Percentiles rank a stretch among this genome's conserved stretches.
Conservation (phyloP, 2,888 invertebrate genomes). For the Phorcus lineatus region DNA sequence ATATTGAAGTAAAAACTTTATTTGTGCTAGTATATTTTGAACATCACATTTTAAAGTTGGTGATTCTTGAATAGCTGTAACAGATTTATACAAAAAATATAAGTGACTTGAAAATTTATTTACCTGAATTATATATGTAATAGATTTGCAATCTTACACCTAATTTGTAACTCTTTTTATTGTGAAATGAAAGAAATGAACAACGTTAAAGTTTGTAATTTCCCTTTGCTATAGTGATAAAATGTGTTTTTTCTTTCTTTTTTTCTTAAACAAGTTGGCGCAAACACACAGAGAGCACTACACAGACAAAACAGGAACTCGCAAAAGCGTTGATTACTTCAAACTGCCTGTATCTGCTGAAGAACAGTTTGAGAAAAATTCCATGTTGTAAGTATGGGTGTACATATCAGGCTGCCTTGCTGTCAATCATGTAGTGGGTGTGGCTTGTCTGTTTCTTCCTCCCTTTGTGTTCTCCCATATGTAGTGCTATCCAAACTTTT, state of each 20-base stretch:
- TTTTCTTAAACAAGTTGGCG: conserved; percentile 61
- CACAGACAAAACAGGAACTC: conserved; percentile 72
- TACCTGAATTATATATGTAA: no score
- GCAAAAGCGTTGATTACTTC: conserved; percentile 70
- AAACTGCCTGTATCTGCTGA: conserved; percentile 69
- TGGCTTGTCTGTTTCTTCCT: background rate
- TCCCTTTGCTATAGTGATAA: background rate
- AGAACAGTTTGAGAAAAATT: conserved; percentile 69
- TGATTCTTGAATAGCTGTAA: no score
- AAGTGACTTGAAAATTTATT: no score
- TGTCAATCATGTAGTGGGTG: background rate
- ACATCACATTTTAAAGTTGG: no score
- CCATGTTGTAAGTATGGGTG: conserved; percentile 69
- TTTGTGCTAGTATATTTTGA: no score
- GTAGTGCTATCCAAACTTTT: no score
- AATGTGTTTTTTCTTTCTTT: background rate
- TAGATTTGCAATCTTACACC: no score
- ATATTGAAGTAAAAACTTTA: no score
- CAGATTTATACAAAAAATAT: no score
- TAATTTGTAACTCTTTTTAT: no score
- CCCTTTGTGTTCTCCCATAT: background rate
- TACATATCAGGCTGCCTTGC: conserved; percentile 32
- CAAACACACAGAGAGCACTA: conserved; percentile 74
- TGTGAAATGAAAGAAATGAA: no score
- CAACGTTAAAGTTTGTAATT: no score